Percentiles rank a stretch among this genome's conserved stretches.
Conservation (phyloP, 2,888 invertebrate genomes). For the Chrysomela aeneicollis region DNA sequence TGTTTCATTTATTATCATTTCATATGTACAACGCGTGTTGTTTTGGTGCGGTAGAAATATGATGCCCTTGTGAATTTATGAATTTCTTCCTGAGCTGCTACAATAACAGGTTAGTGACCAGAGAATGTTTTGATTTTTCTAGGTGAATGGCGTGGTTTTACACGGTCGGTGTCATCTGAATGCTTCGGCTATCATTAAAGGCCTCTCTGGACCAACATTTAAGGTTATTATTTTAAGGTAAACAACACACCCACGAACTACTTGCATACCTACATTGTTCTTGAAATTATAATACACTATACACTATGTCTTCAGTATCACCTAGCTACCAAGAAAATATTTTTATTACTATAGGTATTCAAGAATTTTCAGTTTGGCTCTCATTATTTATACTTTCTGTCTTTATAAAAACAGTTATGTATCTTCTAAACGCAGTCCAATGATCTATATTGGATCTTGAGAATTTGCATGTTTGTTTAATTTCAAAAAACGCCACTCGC, state of each 20-base stretch:
- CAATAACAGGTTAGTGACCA: conserved; percentile 52
- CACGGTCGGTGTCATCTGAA: conserved; percentile 96
- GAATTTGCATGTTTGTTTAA: conserved; percentile 20
- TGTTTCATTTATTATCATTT: conserved; percentile 40
- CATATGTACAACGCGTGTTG: conserved; percentile 32
- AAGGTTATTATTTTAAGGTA: conserved; percentile 89
- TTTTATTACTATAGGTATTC: no score
- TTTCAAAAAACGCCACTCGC: conserved; percentile 1
- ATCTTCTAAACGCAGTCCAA: no score
- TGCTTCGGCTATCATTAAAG: conserved; percentile 95
- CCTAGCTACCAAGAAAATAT: no score
- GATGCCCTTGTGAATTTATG: conserved; percentile 46
- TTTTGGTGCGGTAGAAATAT: conserved; percentile 40
- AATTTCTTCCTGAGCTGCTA: conserved; percentile 51
- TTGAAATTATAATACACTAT: no score
- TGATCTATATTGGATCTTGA: background rate
- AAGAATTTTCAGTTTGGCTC: background rate
- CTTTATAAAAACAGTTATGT: background rate
- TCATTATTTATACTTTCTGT: background rate
- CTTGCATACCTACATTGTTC: no score
- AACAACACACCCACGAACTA: conserved; percentile 32
- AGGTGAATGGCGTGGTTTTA: conserved; percentile 94
- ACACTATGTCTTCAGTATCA: no score
- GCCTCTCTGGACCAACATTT: conserved; percentile 81
- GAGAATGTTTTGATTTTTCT: conserved; percentile 54